Conservation (phyloP, 2,113 vertebrate genomes). For the Bungarus multicinctus region DNA sequence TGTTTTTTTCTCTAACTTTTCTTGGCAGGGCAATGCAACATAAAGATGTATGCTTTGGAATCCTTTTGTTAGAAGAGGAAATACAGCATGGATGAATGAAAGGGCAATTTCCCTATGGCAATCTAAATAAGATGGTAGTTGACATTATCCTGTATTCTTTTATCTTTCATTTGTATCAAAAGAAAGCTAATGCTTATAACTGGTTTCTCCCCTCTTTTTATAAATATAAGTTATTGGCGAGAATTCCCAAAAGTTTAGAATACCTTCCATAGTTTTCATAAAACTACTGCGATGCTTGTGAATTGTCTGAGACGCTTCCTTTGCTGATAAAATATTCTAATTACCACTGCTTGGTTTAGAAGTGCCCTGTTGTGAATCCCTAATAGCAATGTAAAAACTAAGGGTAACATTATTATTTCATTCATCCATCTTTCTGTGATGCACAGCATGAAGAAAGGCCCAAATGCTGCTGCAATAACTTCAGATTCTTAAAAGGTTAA, state of each 20-base stretch:
- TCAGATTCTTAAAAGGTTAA: background rate
- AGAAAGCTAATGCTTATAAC: background rate
- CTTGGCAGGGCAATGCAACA: slow-evolving; percentile 15
- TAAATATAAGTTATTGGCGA: background rate
- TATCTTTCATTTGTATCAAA: background rate
- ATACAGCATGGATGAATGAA: background rate
- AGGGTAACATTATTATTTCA: slow-evolving; percentile 32
- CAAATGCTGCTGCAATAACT: slow-evolving; percentile 26
- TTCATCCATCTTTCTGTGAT: slow-evolving; percentile 16
- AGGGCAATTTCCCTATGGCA: background rate
- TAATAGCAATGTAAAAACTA: background rate
- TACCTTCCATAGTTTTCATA: background rate
- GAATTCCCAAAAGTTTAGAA: slow-evolving; percentile 31
- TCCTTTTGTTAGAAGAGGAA: background rate
- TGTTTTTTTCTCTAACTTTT: slow-evolving; percentile 6
- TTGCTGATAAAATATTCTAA: slow-evolving; percentile 3
- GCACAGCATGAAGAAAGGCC: background rate
- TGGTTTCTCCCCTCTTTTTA: background rate
- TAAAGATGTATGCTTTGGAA: background rate
- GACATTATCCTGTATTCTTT: background rate
- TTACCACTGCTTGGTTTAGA: background rate
- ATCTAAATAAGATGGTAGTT: rapidly evolving
- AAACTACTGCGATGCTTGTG: slow-evolving; percentile 6
- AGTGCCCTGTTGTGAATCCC: slow-evolving; percentile 15
- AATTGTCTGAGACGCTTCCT: background rate